These are phyloP conservation scores for Leptinotarsa tumamoca DNA, from an alignment of 2,888 invertebrate species.

Conservation along the genomic window DNA sequence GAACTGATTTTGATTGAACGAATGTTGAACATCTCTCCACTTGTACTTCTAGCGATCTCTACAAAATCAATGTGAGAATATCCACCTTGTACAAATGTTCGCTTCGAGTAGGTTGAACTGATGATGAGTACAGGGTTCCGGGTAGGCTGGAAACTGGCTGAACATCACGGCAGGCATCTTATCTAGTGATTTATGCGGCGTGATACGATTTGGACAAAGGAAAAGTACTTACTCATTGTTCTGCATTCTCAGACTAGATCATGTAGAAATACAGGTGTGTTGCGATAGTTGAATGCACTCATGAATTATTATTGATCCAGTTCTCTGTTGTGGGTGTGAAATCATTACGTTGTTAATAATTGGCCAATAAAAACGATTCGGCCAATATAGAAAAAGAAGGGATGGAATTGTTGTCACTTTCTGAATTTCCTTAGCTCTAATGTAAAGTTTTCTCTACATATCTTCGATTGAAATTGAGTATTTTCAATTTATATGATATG, in stretches of 20 bases:
- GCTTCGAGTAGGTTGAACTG: slow-evolving; percentile 21
- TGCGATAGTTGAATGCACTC: slow-evolving; percentile 19
- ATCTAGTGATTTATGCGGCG: slow-evolving; percentile 12
- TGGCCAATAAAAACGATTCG: neutral
- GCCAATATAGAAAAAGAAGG: neutral
- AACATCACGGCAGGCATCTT: slow-evolving; percentile 18
- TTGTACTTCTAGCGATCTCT: neutral
- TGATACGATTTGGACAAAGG: slow-evolving; percentile 1
- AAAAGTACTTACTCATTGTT: slow-evolving; percentile 23
- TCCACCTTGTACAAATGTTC: slow-evolving; percentile 12
- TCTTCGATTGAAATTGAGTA: no score
- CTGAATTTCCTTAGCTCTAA: no score
- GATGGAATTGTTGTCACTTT: no score
- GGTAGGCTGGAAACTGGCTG: slow-evolving; percentile 11
- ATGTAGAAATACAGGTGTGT: slow-evolving; percentile 26
- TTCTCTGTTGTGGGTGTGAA: slow-evolving; percentile 18
- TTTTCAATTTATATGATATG: no score
- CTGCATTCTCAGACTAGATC: slow-evolving; percentile 20
- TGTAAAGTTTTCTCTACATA: no score
- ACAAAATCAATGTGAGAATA: neutral
- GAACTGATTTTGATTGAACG: no score
- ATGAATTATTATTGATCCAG: neutral
- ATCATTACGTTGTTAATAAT: neutral
- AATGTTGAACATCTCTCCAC: no score
- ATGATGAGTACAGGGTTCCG: slow-evolving; percentile 26